Conservation (phyloP, 2,113 vertebrate genomes). For the Brienomyrus brachyistius region DNA sequence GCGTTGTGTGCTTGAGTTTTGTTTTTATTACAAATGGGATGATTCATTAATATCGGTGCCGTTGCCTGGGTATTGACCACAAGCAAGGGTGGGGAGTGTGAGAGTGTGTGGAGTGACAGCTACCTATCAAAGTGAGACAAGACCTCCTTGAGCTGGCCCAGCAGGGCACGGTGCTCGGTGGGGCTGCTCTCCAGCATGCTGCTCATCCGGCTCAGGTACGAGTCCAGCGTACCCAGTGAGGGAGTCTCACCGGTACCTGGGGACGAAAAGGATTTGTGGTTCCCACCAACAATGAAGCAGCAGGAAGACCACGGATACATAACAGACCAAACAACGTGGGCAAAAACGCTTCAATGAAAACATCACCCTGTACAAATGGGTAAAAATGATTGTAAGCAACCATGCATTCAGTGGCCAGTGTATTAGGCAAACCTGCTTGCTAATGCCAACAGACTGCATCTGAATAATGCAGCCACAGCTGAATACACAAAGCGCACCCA, state of each 20-base stretch:
- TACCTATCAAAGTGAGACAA: slow-evolving; percentile 89
- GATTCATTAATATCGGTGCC: background rate
- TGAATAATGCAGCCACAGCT: background rate
- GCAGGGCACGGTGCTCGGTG: slow-evolving; percentile 75
- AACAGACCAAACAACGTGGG: no score
- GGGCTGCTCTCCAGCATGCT: slow-evolving; percentile 83
- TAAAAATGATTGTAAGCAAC: background rate
- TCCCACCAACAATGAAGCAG: background rate
- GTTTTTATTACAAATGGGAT: background rate
- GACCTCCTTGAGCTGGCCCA: slow-evolving; percentile 82
- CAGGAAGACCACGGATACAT: background rate
- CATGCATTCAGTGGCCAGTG: background rate
- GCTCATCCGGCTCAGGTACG: slow-evolving; percentile 87
- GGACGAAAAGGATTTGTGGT: background rate
- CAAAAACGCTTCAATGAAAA: background rate
- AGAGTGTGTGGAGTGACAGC: background rate
- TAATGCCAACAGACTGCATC: background rate
- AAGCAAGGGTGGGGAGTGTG: background rate
- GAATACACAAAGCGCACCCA: background rate
- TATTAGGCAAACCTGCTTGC: background rate
- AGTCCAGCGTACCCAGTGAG: slow-evolving; percentile 82
- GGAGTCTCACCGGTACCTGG: slow-evolving; percentile 87
- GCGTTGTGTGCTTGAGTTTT: background rate
- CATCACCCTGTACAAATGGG: background rate
- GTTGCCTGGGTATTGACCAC: background rate